Percentiles rank a stretch among this genome's conserved stretches.
phyloP scores from a whole-genome alignment of 2,797 vertebrate genomes.

The Thalassophryne amazonica region DNA sequence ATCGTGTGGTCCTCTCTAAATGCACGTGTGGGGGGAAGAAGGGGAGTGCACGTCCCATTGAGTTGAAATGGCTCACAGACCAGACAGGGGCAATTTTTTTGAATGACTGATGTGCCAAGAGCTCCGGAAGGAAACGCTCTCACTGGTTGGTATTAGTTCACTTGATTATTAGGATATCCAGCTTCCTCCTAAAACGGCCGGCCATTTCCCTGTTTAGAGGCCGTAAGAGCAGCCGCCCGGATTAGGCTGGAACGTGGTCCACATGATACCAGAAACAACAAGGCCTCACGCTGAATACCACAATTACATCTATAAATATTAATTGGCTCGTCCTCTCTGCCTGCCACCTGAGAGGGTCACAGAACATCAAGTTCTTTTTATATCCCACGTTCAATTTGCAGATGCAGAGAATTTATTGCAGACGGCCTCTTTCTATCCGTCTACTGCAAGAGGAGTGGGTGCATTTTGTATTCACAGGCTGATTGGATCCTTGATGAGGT shows the following conservation, averaged over 20 bases:
- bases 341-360: conserved; percentile 37
- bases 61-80: conserved; percentile 78
- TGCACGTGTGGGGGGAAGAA: conserved; percentile 1
- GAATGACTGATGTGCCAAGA: conserved; percentile 75
- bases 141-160: conserved; percentile 78
- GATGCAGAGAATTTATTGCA: conserved; percentile 68
- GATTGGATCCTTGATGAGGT: conserved; percentile 83
- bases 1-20: conserved; percentile 66
- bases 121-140: conserved; percentile 87
- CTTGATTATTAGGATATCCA: conserved; percentile 90
- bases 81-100: conserved; percentile 79
- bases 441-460: conserved; percentile 45
- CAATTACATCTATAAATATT: conserved; percentile 64
- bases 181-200: conserved; percentile 64
- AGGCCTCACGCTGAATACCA: conserved; percentile 14
- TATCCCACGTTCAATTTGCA: conserved; percentile 85
- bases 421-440: conserved; percentile 28
- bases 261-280: conserved; percentile 20
- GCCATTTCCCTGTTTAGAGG: conserved; percentile 55
- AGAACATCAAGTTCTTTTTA: conserved; percentile 57
- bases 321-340: conserved; percentile 37
- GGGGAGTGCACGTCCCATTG: conserved; percentile 72
- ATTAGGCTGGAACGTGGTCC: conserved; percentile 24
- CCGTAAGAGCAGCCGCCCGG: conserved; percentile 49
- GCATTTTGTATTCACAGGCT: conserved; percentile 65